These are phyloP conservation scores for Pomacea canaliculata DNA, from an alignment of 2,888 invertebrate genomes.

Conservation along the genomic window DNA sequence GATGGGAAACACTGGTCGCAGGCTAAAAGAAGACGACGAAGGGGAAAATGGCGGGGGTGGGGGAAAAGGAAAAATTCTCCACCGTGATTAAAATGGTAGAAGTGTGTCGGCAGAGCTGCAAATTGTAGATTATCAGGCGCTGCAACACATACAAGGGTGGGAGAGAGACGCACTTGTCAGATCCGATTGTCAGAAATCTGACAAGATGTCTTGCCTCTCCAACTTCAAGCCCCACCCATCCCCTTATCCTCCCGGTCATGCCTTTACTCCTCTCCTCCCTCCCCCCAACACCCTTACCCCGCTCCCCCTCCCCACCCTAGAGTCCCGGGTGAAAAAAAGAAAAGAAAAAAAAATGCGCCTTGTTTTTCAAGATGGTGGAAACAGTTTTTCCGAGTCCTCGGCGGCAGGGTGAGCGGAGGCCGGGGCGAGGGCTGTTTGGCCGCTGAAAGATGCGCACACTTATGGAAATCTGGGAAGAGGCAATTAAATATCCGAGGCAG, in stretches of 20 bases:
- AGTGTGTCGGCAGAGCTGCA: too few species aligned
- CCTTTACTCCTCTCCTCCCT: neutral
- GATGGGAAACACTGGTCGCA: neutral
- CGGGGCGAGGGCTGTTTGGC: too few species aligned
- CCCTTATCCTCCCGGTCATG: neutral
- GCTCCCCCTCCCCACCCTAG: too few species aligned
- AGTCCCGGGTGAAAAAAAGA: too few species aligned
- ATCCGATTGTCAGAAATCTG: neutral
- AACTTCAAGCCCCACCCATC: neutral
- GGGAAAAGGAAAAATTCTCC: neutral
- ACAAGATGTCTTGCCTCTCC: neutral
- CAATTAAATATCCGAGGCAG: conserved; percentile 25
- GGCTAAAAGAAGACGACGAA: neutral
- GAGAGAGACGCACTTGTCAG: too few species aligned
- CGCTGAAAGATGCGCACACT: too few species aligned
- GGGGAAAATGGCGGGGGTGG: neutral
- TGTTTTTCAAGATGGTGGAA: conserved; percentile 25
- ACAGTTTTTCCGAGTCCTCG: conserved; percentile 4
- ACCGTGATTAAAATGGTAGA: too few species aligned
- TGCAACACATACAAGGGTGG: too few species aligned
- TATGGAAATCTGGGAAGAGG: conserved; percentile 2
- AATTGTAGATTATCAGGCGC: too few species aligned
- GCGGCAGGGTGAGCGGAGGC: too few species aligned
- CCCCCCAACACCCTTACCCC: too few species aligned
- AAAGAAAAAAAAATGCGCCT: neutral